phyloP scores from a whole-genome alignment of 2,888 invertebrate species.

The Leptopilina syphax region DNA sequence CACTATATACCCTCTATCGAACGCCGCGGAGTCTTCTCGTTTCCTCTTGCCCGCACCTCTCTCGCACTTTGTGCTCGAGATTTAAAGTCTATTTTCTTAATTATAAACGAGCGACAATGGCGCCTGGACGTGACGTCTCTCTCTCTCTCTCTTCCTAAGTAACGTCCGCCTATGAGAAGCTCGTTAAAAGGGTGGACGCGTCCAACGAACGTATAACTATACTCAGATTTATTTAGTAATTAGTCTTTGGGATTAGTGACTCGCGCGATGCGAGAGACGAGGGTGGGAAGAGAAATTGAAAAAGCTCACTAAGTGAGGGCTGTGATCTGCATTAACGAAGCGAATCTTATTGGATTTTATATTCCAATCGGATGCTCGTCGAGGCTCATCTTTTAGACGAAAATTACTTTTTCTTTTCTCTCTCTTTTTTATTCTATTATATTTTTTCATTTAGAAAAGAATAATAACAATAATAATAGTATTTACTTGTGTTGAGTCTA shows the following conservation, averaged over 20 bases:
- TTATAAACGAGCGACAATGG: slow-evolving; percentile 71
- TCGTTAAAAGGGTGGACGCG: slow-evolving; percentile 37
- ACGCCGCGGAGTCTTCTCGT: slow-evolving; percentile 48
- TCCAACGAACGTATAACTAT: slow-evolving; percentile 43
- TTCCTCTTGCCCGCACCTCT: slow-evolving; percentile 37
- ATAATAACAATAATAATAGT: too few relatives aligned
- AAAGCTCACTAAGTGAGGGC: slow-evolving; percentile 37
- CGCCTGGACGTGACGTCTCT: slow-evolving; percentile 57
- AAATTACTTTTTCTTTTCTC: slow-evolving; percentile 6
- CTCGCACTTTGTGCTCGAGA: slow-evolving; percentile 60
- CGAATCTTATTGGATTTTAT: slow-evolving; percentile 37
- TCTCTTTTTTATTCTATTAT: not conserved
- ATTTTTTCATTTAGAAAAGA: not conserved
- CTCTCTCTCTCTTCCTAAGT: slow-evolving; percentile 17
- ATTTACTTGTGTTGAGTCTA: too few relatives aligned
- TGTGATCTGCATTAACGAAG: slow-evolving; percentile 30
- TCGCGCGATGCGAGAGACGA: not conserved
- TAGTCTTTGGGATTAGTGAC: slow-evolving; percentile 50
- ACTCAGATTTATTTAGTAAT: slow-evolving; percentile 55
- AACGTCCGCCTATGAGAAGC: slow-evolving; percentile 46
- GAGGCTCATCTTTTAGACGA: not conserved
- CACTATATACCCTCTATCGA: slow-evolving; percentile 32
- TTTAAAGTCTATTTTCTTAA: slow-evolving; percentile 75
- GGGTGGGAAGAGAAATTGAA: slow-evolving; percentile 21
- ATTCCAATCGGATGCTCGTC: slow-evolving; percentile 19